Evolutionary conservation across 2,888 invertebrate species (phyloP), one percentile per base, ranked within the genome.

Genomic region (Ormyrus nitidulus): DNA sequence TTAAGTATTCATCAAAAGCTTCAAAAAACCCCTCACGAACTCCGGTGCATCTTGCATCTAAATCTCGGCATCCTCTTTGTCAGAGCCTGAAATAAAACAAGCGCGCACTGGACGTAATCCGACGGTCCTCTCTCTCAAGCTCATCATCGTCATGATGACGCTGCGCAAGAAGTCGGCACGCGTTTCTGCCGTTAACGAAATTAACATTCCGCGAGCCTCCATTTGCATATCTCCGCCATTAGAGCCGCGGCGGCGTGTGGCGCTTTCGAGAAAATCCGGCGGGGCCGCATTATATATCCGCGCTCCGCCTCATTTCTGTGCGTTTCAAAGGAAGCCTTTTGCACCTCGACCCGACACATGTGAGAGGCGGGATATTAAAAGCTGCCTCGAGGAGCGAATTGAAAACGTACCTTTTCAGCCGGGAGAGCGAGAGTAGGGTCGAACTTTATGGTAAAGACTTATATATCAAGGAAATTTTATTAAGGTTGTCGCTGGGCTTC

Each of bases 181-280:
- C 51, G 61, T 46, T 34, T 34, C 69, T 51, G 74, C 49, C 74
- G 74, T 74, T 79, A 79, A 79, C 69, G 79, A 79, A 74, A 79
- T 74, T 79, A 79, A 79, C 79, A 79, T 79, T 74, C 59, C 46
- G 73, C 62, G 34, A 34, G 62, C 34, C 11, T 7, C 19, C 64
- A 79, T 79, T 74, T 74, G 74, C 79, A 79, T 79, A 74, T 69
- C 62, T 65, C 46, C 10, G 9, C 70, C 79, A 73, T 79, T 79
- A 74, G 64, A 9, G 11, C 13, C 58, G 49, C 44, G 8, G 49
- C 8, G 8, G 1, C n/a, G 54, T 6, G 54, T 34, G 13, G 19
- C 34, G 51, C 46, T 34, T 34, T 34, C 34, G 34, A 34, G 34
- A 34, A 34, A 34, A 34, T 34, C 34, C 34, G 34, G 34, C 34